A percentile compares a stretch with the other conserved stretches of the same genome.
Conservation (phyloP, 2,888 invertebrate genomes). For the Latheticus oryzae region DNA sequence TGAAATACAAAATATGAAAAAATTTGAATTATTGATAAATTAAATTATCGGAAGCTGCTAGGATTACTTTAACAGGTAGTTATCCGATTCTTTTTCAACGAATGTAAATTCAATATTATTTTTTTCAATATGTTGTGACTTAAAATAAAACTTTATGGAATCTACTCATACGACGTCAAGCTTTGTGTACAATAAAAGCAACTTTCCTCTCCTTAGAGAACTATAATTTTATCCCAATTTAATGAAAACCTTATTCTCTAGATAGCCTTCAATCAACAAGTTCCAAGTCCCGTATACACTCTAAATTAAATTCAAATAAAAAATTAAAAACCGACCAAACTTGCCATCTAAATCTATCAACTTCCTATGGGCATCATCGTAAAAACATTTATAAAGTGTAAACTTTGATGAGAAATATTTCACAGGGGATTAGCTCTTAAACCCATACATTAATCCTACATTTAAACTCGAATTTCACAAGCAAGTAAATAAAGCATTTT, state of each 20-base stretch:
- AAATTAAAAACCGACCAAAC: no score
- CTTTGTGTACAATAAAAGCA: not conserved
- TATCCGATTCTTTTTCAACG: no score
- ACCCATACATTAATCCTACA: not conserved
- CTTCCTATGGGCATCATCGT: no score
- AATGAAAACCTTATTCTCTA: not conserved
- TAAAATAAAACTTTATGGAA: not conserved
- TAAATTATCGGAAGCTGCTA: no score
- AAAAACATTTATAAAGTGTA: no score
- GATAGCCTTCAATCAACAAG: not conserved
- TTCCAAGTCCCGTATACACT: no score
- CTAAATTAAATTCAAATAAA: no score
- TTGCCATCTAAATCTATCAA: no score
- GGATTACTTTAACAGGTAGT: no score
- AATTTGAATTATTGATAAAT: no score
- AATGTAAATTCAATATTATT: not conserved
- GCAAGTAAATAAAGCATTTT: not conserved
- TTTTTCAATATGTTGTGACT: not conserved
- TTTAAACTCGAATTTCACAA: not conserved
- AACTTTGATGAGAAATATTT: no score
- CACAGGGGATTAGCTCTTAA: no score
- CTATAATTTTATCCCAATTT: not conserved
- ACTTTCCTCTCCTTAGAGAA: not conserved
- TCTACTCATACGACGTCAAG: conserved; percentile 4
- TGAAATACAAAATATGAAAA: not conserved